Conservation (phyloP, 1,140 invertebrate species). For the Dufourea novaeangliae region DNA sequence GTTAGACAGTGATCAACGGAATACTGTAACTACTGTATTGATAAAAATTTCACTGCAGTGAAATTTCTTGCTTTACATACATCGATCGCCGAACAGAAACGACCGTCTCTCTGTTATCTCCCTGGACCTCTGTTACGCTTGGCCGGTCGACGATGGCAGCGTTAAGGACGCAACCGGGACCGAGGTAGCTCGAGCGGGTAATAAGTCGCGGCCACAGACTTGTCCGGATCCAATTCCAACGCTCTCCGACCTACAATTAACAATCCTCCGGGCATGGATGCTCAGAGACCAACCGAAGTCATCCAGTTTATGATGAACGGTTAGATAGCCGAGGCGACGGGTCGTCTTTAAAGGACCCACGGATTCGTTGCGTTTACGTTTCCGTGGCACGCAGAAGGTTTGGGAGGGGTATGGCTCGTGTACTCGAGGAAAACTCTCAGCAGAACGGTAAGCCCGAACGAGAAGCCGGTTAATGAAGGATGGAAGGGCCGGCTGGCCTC, state of each 20-base stretch:
- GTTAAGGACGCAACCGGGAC: too few species aligned
- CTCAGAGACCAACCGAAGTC: background rate
- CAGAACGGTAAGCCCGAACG: constrained; percentile 47
- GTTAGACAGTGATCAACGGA: too few species aligned
- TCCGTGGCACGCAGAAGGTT: constrained; percentile 66
- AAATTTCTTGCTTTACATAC: too few species aligned
- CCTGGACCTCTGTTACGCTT: too few species aligned
- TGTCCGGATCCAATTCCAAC: background rate
- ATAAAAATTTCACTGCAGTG: too few species aligned
- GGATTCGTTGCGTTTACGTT: constrained; percentile 60
- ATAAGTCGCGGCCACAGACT: background rate
- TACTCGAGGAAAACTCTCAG: constrained; percentile 57
- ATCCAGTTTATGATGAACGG: background rate
- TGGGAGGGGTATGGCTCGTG: too few species aligned
- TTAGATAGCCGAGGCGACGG: background rate
- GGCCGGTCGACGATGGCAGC: too few species aligned
- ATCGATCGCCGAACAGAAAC: too few species aligned
- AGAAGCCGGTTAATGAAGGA: constrained; percentile 71
- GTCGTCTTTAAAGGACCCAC: constrained; percentile 37
- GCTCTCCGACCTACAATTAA: background rate
- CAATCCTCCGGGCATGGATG: too few species aligned
- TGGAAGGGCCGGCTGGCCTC: constrained; percentile 56
- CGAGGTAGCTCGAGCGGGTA: background rate
- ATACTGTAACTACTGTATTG: too few species aligned
- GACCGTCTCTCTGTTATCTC: too few species aligned